These are phyloP conservation scores for Tapirus terrestris DNA, from an alignment of 2,113 vertebrate species.

Conservation along the genomic window DNA sequence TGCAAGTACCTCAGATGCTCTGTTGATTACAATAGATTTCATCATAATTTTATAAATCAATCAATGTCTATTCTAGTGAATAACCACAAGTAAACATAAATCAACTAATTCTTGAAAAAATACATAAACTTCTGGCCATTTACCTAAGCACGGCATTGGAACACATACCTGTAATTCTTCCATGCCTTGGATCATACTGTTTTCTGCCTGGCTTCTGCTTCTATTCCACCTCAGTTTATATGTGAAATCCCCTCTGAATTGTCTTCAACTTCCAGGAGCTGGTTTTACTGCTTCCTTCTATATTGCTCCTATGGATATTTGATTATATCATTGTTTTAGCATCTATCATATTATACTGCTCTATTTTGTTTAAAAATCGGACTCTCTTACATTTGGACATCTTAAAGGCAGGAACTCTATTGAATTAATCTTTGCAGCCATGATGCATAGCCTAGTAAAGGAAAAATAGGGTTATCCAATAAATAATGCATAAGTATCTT, in stretches of 20 bases:
- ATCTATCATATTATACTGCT: background rate
- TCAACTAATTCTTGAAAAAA: conserved; percentile 55
- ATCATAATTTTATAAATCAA: conserved; percentile 48
- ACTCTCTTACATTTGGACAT: background rate
- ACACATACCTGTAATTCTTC: background rate
- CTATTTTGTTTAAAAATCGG: background rate
- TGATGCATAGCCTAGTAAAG: background rate
- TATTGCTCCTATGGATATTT: background rate
- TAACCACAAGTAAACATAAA: conserved; percentile 54
- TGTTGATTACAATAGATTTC: conserved; percentile 51
- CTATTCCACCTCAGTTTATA: background rate
- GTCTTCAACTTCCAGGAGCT: background rate
- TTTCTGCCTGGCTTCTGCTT: background rate
- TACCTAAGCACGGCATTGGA: background rate
- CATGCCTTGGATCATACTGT: background rate
- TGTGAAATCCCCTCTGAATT: background rate
- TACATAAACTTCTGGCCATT: background rate
- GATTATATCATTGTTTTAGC: background rate
- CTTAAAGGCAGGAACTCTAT: background rate
- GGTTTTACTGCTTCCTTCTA: background rate
- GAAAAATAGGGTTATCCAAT: background rate
- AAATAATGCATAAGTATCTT: background rate
- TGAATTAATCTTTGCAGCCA: background rate
- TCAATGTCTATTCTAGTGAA: background rate
- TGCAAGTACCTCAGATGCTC: conserved; percentile 48